Evolutionary conservation across 2,113 vertebrate genomes (phyloP), one percentile per base, ranked within the genome.

Genomic region (Steatornis caripensis): DNA sequence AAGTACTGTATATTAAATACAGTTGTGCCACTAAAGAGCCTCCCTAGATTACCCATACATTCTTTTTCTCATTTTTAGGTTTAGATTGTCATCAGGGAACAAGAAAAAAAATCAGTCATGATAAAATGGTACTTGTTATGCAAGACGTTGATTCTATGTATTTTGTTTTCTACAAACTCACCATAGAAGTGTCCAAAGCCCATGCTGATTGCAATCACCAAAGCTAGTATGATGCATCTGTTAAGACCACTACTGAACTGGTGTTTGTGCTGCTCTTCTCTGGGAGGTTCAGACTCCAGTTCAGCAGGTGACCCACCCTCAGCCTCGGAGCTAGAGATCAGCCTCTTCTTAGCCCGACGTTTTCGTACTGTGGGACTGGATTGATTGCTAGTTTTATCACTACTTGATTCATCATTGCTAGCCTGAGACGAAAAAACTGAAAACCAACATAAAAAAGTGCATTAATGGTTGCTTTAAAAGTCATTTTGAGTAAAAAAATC

Each of bases 101-200:
- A 49, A 41, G 27, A 27, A 61, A 60, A 41, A 77, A 69, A 5
- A 26, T 0, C 0, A 6, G 27, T 27, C 19, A 17, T 53, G 68
- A 29, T 5, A 32, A 29, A 77, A 13, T 2, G 5, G 19, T 37
- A 16, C 43, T 80, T 39, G 18, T 23, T 29, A 20, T 0, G 1
- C 0, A 9, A 21, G 12, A 6, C 1, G 5, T 0, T 41, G 19
- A 12, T 34, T 58, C 6, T 5, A 5, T 0, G 21, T 1, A 26
- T 9, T 21, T 24, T 11, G 9, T 49, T 19, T 34, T 21, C 43
- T 61, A 16, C 5, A 37, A 36, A 93, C 98, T 97, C 88, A 99
- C 99, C 99, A 29, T 99, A 99, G 90, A 99, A 99, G 96, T 99
- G 99, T 17, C 99, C 99, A 54, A 99, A 98, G 92, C 99, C 98